Evolutionary conservation across 2,888 invertebrate genomes (phyloP), one percentile per base, ranked within the genome.

Genomic region (Lobophora halterata): DNA sequence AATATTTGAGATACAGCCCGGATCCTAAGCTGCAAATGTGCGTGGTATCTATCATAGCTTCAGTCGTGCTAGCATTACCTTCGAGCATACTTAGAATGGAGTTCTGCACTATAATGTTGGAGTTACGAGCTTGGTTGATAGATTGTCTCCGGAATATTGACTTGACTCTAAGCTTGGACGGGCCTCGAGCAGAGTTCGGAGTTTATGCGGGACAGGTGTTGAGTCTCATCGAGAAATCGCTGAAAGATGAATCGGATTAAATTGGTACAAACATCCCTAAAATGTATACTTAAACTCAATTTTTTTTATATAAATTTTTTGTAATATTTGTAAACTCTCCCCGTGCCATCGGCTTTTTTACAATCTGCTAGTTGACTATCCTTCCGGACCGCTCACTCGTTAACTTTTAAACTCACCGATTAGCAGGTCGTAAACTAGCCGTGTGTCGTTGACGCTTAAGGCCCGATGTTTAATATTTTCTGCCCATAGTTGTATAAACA

Each of bases 1-100:
- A 92, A 71, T 90, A 89, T 34, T 74, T 95, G 52, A 82, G 93
- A 20, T 93, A 91, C 57, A 91, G 92, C 18, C 74, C 88, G 0
- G 92, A 95, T 35, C 88, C 91, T 0, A 90, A 90, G 52, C 90
- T 95, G 1, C 88, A 93, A 30, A 73, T 89, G 8, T 91, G 90
- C 3, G 90, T 92, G 0, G 80, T 95, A n/a, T 89, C 91, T 9
- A 81, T 94, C 30, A 72, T 94, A 1, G 93, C 92, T 0, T 85
- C 93, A 0, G 90, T 92, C 0, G 65, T 93, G 0, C 62, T 93
- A 2, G 90, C 89, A 0, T 79, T 92, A 5, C 93, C 94, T 0
- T 66, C 83, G 0, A 72, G 80, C 5, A 71, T 91, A 6, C 57
- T 94, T 1, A 67, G 86, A 1, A 74, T 73, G 0, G 91, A 93